A percentile compares a stretch with the other conserved stretches of the same genome.
These are phyloP conservation scores for Polydesmus complanatus DNA, from an alignment of 2,888 invertebrate genomes.

Conservation along the genomic window DNA sequence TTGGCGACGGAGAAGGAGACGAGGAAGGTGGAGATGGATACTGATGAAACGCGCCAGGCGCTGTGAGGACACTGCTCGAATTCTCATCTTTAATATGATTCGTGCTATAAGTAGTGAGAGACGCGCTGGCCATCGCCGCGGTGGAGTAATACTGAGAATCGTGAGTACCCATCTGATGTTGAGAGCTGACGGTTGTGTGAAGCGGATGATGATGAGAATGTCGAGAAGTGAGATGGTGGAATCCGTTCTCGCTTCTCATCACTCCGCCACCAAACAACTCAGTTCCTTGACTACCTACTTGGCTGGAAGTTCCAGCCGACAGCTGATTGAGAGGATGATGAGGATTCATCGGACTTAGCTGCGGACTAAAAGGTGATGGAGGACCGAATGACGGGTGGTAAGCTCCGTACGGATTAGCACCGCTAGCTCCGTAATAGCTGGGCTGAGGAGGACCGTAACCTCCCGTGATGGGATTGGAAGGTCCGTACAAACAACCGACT, in stretches of 20 bases:
- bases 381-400: constrained; percentile 25
- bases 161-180: neutral
- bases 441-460: constrained; percentile 22
- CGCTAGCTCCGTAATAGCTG: constrained; percentile 33
- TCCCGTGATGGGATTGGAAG: too few relatives aligned
- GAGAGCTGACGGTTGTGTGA: neutral
- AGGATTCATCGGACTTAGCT: neutral
- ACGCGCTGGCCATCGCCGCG: neutral
- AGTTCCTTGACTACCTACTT: neutral
- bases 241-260: constrained; percentile 20
- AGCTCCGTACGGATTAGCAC: constrained; percentile 21
- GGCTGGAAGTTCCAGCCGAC: neutral
- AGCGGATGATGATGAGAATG: constrained; percentile 32
- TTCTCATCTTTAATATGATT: neutral
- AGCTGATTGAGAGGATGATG: neutral
- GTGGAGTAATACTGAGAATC: neutral
- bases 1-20: constrained; percentile 31
- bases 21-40: constrained; percentile 7
- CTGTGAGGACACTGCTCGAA: neutral
- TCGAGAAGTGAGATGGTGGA: constrained; percentile 28
- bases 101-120: neutral
- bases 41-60: constrained; percentile 1
- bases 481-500: constrained; percentile 16
- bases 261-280: neutral
- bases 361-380: constrained; percentile 12